phyloP scores from a whole-genome alignment of 2,797 vertebrate species.

The Tamandua tetradactyla region DNA sequence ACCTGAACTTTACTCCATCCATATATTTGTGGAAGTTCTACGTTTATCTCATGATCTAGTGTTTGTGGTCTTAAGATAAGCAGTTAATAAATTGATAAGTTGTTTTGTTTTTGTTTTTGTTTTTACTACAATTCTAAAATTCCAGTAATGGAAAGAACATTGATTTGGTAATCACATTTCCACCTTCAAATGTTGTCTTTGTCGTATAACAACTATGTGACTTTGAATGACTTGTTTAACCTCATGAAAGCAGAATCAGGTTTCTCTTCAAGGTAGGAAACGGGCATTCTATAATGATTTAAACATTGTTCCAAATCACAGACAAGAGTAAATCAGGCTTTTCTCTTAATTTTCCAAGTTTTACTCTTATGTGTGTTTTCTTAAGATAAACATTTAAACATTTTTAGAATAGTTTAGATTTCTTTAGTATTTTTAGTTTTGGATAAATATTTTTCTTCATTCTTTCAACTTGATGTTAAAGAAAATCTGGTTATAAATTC shows the following conservation, averaged over 20 bases:
- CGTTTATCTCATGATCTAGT: neutral
- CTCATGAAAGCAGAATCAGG: neutral
- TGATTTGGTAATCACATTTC: neutral
- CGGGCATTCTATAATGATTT: neutral
- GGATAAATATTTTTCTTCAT: neutral
- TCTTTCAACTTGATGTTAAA: neutral
- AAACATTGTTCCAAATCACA: slow-evolving; percentile 56
- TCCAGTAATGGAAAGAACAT: neutral
- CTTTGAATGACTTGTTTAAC: neutral
- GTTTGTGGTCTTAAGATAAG: neutral
- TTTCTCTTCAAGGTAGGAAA: neutral
- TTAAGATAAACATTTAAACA: neutral
- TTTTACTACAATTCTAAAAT: neutral
- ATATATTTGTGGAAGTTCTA: neutral
- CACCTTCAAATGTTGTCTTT: neutral
- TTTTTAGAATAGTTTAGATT: neutral
- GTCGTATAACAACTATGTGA: neutral
- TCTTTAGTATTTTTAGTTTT: neutral
- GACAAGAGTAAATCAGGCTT: neutral
- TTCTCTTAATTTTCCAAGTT: neutral
- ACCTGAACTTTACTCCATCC: neutral
- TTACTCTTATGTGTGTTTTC: neutral
- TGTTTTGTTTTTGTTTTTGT: neutral
- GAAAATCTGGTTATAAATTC: neutral
- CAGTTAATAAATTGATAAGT: neutral